Evolutionary conservation across 1,140 invertebrate species (phyloP).

Genomic region (Delia radicum): DNA sequence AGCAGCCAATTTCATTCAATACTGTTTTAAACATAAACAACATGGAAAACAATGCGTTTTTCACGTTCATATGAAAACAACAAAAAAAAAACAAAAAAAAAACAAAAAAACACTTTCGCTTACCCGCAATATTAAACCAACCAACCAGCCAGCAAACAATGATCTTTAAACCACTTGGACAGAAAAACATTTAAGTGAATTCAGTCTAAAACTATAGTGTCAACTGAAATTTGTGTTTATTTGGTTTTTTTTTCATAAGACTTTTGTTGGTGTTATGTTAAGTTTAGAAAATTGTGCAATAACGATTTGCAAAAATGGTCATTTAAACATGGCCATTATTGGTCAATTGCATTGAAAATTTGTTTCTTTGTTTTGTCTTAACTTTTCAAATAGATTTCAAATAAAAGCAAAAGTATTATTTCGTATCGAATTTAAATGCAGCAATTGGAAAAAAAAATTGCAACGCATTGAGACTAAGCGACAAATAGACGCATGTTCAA

Average conservation of each 20-base stretch:
- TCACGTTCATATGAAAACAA: neutral
- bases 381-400: neutral
- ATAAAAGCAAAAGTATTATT: neutral
- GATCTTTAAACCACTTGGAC: neutral
- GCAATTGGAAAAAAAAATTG: too few relatives aligned
- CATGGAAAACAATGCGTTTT: neutral
- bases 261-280: neutral
- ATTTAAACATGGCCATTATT: slow-evolving; percentile 31
- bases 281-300: slow-evolving; percentile 30
- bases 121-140: neutral
- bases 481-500: slow-evolving; percentile 1
- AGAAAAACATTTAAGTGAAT: neutral
- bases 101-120: slow-evolving; percentile 11
- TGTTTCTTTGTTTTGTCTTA: neutral
- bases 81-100: too few relatives aligned
- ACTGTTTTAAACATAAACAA: neutral
- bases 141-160: neutral
- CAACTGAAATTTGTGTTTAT: slow-evolving; percentile 4
- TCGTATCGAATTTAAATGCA: too few relatives aligned
- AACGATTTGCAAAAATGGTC: slow-evolving; percentile 30
- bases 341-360: slow-evolving; percentile 13
- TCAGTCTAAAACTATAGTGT: neutral
- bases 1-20: neutral
- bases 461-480: neutral
- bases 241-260: neutral